Percentiles rank a stretch among this genome's conserved stretches.
Conservation (phyloP, 1,140 invertebrate species). For the Zaprionus africanus region DNA sequence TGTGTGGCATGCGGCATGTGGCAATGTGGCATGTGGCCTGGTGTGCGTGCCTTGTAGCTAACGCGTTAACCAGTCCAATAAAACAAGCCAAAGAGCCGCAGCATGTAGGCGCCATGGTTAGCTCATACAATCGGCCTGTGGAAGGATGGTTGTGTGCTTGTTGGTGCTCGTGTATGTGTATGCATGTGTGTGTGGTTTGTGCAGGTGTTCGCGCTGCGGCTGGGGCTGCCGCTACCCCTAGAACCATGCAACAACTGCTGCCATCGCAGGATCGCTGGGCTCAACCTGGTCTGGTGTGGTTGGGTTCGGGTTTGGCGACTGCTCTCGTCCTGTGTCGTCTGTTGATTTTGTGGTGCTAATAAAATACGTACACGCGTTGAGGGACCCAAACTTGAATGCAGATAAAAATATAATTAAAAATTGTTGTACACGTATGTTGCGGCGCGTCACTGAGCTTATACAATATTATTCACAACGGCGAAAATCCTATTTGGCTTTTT, state of each 20-base stretch:
- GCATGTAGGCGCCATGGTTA: conserved; percentile 25
- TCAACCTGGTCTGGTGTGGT: conserved; percentile 1
- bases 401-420: conserved; percentile 82
- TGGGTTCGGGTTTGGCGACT: conserved; percentile 8
- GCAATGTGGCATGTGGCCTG: conserved; percentile 18
- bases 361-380: conserved; percentile 55
- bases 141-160: neutral
- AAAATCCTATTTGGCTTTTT: conserved; percentile 73
- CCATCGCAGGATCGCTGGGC: neutral
- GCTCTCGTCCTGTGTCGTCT: conserved; percentile 32
- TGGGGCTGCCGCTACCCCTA: conserved; percentile 26
- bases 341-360: conserved; percentile 62
- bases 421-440: conserved; percentile 35
- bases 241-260: conserved; percentile 35
- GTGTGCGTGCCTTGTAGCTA: conserved; percentile 11
- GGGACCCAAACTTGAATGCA: conserved; percentile 52
- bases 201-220: conserved; percentile 23
- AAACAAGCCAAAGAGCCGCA: conserved; percentile 56
- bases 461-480: conserved; percentile 60
- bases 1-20: conserved; percentile 17
- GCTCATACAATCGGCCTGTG: neutral
- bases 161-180: neutral
- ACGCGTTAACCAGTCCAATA: conserved; percentile 65
- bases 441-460: conserved; percentile 23
- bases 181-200: conserved; percentile 23